Conservation (phyloP, 1,140 invertebrate species). For the Macrobrachium rosenbergii region DNA sequence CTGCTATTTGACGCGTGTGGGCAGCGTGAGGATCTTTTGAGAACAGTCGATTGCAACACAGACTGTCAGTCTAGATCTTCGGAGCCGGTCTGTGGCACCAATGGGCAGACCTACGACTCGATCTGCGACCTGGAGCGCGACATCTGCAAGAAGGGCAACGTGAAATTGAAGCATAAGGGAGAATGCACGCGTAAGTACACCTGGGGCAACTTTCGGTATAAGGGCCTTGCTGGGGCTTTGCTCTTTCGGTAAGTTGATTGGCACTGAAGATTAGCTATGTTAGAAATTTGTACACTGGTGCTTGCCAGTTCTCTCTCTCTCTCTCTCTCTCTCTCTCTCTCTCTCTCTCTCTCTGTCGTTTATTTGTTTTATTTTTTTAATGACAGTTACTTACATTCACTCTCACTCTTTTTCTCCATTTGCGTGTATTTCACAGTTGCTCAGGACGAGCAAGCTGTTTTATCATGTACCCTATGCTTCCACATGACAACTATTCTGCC, state of each 20-base stretch:
- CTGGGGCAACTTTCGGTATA: too few relatives aligned
- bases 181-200: conserved; percentile 44
- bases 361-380: neutral
- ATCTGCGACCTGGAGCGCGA: conserved; percentile 42
- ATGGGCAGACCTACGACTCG: conserved; percentile 41
- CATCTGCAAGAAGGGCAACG: conserved; percentile 52
- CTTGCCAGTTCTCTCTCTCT: neutral
- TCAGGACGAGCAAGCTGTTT: neutral
- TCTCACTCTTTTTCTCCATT: conserved; percentile 26
- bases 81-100: conserved; percentile 49
- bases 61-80: conserved; percentile 14
- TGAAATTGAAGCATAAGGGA: conserved; percentile 30
- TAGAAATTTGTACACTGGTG: too few relatives aligned
- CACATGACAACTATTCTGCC: too few relatives aligned
- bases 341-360: conserved; percentile 27
- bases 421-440: conserved; percentile 6
- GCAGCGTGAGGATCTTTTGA: conserved; percentile 25
- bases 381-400: neutral
- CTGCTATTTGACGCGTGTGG: too few relatives aligned
- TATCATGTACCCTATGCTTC: too few relatives aligned
- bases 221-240: too few relatives aligned
- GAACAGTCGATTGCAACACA: conserved; percentile 40
- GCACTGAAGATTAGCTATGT: neutral
- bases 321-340: conserved; percentile 33
- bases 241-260: neutral